Evolutionary conservation across 2,888 invertebrate species (phyloP), one percentile per base, ranked within the genome.

Genomic region (Nipponacmea schrenckii): DNA sequence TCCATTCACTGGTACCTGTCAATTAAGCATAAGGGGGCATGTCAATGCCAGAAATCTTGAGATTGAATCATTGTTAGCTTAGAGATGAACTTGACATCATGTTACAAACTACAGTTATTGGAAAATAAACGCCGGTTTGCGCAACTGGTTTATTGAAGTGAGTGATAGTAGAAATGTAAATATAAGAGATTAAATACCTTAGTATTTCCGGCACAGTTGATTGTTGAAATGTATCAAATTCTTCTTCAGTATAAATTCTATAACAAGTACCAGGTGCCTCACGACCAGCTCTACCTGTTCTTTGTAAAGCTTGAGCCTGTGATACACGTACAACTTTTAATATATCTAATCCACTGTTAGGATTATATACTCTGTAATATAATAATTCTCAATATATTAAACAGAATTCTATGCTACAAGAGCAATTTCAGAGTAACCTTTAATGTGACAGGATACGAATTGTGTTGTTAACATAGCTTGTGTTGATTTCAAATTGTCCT

Each of bases 281-380:
- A 73, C 98, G 92, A 26, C 97, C 97, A 15, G 97, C 96, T 79
- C 98, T 92, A 0, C 98, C 98, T 15, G 95, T 93, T 79, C 98
- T 91, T 90, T 98, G 98, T 93, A 94, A 94, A 15, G 95, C 94
- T 89, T 97, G 97, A 46, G 97, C 96, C 89, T 95, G 94, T 26
- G 97, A 95, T 81, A 96, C 93, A 81, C 92, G 91, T 76, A 94
- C 93, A 46, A 96, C 94, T 84, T 93, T 93, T 73, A 98, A 90
- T 39, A 94, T 90, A 89, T 97, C 96, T 77, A 97, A 91, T 5
- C 96, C 95, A 27, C 94, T 95, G 27, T 91, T 90, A 0, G 94
- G 92, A 85, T 95, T 94, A 90, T 94, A 96, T 8, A 93, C 79
- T 77, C 89, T 88, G 76, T 20, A 76, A 69, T 44, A 73, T n/a